Conservation (phyloP, 64 coral and sea anemone species). For the Montipora cactus region DNA sequence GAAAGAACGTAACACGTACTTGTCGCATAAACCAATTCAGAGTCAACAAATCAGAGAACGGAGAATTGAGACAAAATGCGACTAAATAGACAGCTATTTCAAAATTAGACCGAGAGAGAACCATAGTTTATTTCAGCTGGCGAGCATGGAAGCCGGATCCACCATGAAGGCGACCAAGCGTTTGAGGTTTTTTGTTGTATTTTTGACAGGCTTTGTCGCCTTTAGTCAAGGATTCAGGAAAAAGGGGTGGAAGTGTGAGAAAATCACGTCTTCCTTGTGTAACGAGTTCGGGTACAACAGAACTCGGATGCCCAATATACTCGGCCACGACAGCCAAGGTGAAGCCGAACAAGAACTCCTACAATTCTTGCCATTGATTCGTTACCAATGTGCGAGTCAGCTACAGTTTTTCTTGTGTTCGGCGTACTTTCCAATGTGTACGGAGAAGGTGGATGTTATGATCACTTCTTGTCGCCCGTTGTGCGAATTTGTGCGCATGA, state of each 20-base stretch:
- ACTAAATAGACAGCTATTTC: background rate
- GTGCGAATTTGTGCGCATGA: slow-evolving; percentile 86
- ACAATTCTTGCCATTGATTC: slow-evolving; percentile 75
- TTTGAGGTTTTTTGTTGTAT: slow-evolving; percentile 24
- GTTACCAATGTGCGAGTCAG: slow-evolving; percentile 74
- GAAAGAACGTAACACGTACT: slow-evolving; percentile 16
- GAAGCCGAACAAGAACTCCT: slow-evolving; percentile 69
- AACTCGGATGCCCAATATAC: slow-evolving; percentile 89
- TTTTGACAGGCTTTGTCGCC: slow-evolving; percentile 53
- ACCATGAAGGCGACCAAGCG: slow-evolving; percentile 2
- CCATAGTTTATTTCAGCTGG: slow-evolving; percentile 10
- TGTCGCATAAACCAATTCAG: background rate
- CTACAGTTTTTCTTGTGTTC: slow-evolving; percentile 95
- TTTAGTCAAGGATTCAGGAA: slow-evolving; percentile 41
- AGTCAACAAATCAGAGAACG: slow-evolving; percentile 14
- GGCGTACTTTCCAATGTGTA: slow-evolving; percentile 92
- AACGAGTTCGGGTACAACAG: slow-evolving; percentile 82
- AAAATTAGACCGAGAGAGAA: background rate
- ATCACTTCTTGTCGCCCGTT: slow-evolving; percentile 93
- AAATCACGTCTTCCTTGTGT: slow-evolving; percentile 70
- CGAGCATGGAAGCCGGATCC: background rate
- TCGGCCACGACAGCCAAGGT: slow-evolving; percentile 82
- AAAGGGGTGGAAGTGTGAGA: slow-evolving; percentile 88
- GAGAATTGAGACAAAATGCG: background rate
- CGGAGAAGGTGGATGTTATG: slow-evolving; percentile 65